Percentiles rank a stretch among this genome's conserved stretches.
These are phyloP conservation scores for Vanessa tameamea DNA, from an alignment of 1,140 invertebrate genomes.

Conservation along the genomic window DNA sequence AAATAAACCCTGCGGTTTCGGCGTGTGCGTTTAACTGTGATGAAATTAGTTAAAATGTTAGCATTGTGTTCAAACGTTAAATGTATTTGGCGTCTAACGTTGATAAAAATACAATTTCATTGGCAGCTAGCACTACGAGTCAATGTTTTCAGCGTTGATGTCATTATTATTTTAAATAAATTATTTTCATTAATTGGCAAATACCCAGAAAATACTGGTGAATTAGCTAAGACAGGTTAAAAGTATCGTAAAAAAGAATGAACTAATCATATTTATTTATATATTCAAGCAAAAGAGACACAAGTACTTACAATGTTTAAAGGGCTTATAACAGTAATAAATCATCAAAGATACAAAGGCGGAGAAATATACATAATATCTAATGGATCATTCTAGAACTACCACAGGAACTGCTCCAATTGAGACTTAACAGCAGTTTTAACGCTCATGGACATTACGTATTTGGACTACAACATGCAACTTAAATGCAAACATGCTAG, in stretches of 20 bases:
- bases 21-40: slow-evolving; percentile 2
- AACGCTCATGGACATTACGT: too few species aligned
- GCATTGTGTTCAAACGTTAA: background rate
- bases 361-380: too few species aligned
- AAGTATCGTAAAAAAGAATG: background rate
- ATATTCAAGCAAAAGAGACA: too few species aligned
- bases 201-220: slow-evolving; percentile 1
- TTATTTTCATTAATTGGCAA: slow-evolving; percentile 5
- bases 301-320: too few species aligned
- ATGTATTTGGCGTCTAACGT: background rate
- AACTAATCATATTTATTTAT: background rate
- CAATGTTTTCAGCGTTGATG: background rate
- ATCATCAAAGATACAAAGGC: too few species aligned
- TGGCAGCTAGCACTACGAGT: slow-evolving; percentile 4
- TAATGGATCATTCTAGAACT: too few species aligned
- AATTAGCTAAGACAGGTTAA: slow-evolving; percentile 5
- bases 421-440: background rate
- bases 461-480: too few species aligned
- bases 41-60: slow-evolving; percentile 3
- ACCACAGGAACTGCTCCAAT: too few species aligned
- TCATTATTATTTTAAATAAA: background rate
- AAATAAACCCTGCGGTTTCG: slow-evolving; percentile 14
- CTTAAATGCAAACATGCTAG: background rate
- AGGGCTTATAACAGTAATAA: too few species aligned
- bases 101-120: background rate